Conservation (phyloP, 92 coral and sea anemone species). For the Paramuricea clavata region DNA sequence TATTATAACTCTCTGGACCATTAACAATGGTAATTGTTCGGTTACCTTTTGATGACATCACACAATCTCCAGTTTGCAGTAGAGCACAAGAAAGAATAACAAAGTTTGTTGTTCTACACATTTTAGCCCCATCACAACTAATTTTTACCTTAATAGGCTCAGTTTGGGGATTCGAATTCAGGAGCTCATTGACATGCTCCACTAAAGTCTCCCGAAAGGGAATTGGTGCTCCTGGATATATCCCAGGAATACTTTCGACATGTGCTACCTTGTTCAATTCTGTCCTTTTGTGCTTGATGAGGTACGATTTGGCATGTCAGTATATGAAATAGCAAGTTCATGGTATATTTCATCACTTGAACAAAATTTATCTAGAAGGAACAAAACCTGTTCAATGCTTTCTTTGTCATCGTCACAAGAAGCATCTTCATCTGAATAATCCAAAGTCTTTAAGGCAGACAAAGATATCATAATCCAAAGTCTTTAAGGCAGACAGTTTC, state of each 20-base stretch:
- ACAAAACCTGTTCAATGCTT: slow-evolving; percentile 7
- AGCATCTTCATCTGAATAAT: neutral
- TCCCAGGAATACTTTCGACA: slow-evolving; percentile 57
- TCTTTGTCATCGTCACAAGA: neutral
- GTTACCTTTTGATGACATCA: slow-evolving; percentile 73
- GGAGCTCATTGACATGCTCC: slow-evolving; percentile 59
- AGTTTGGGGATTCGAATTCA: slow-evolving; percentile 29
- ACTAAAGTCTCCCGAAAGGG: slow-evolving; percentile 51
- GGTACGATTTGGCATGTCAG: slow-evolving; percentile 66
- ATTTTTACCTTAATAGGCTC: slow-evolving; percentile 66
- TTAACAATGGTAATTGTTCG: slow-evolving; percentile 72
- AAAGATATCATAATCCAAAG: too few relatives aligned
- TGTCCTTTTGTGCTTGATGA: slow-evolving; percentile 62
- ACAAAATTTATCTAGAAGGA: slow-evolving; percentile 59
- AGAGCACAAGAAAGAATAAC: slow-evolving; percentile 66
- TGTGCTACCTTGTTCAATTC: slow-evolving; percentile 59
- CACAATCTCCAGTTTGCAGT: slow-evolving; percentile 60
- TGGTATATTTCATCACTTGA: slow-evolving; percentile 70
- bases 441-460: neutral
- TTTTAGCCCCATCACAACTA: slow-evolving; percentile 77
- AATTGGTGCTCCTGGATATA: slow-evolving; percentile 69
- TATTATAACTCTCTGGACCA: slow-evolving; percentile 75
- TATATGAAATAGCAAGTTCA: slow-evolving; percentile 47
- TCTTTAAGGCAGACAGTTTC: neutral
- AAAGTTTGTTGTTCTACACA: slow-evolving; percentile 65